phyloP scores from a whole-genome alignment of 2,888 invertebrate species.

The Macaria liturata region DNA sequence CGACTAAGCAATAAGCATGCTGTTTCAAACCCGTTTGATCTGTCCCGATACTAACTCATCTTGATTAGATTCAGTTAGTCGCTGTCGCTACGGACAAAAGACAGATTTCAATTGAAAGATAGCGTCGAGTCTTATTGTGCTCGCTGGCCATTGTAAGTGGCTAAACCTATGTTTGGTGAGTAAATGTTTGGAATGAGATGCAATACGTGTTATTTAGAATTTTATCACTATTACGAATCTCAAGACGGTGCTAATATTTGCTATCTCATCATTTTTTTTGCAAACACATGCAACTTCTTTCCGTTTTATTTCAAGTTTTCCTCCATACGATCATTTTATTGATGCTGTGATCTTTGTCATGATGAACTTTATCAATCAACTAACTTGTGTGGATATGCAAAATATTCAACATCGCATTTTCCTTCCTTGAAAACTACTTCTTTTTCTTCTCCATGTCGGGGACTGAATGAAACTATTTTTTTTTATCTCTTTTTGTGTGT shows the following conservation, averaged over 20 bases:
- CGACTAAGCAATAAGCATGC: not conserved
- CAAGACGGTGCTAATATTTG: slow-evolving; percentile 4
- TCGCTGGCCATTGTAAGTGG: not conserved
- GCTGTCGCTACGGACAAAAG: not conserved
- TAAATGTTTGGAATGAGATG: slow-evolving; percentile 4
- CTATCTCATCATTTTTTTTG: not conserved
- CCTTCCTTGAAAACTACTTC: no score
- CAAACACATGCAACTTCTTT: no score
- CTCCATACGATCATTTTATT: no score
- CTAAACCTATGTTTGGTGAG: not conserved
- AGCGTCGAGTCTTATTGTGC: slow-evolving; percentile 4
- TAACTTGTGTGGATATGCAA: no score
- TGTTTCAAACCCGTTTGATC: slow-evolving; percentile 18
- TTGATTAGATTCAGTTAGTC: slow-evolving; percentile 18
- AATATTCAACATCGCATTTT: no score
- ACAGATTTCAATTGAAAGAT: slow-evolving; percentile 18
- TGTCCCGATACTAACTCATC: slow-evolving; percentile 13
- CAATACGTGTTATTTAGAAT: not conserved
- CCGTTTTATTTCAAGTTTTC: no score
- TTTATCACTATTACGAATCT: not conserved
- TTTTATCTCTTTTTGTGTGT: no score
- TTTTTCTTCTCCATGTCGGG: no score
- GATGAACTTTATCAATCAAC: no score
- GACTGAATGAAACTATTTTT: no score
- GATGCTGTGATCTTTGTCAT: no score